Conservation (phyloP, 2,113 vertebrate genomes). For the Ochotona princeps region DNA sequence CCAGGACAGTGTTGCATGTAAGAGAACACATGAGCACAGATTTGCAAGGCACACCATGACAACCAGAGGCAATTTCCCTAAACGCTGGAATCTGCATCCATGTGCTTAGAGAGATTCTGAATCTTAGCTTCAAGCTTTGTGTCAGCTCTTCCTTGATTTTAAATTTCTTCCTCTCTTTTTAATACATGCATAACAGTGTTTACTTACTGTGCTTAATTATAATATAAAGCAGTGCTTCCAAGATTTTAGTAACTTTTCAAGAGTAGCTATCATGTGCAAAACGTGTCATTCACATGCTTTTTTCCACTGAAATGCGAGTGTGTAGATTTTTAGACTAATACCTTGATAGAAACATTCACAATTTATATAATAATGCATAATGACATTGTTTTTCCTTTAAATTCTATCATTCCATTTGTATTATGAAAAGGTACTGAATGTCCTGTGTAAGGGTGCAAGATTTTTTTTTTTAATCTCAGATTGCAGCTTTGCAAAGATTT, state of each 20-base stretch:
- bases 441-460: constrained; percentile 9
- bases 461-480: neutral
- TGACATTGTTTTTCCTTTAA: neutral
- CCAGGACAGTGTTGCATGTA: rapidly evolving
- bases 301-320: neutral
- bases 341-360: neutral
- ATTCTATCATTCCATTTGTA: constrained; percentile 23
- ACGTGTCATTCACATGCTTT: neutral
- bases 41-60: neutral
- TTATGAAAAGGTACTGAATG: constrained; percentile 30
- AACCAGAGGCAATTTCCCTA: neutral
- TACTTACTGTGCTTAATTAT: constrained; percentile 28
- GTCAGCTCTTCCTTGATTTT: neutral
- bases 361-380: neutral
- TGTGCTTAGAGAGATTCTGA: too few relatives aligned
- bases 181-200: neutral
- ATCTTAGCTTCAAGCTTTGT: neutral
- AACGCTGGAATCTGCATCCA: neutral
- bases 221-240: constrained; percentile 32
- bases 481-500: constrained; percentile 60
- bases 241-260: constrained; percentile 38
- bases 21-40: rapidly evolving
- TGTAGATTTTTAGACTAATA: neutral
- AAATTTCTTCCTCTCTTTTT: neutral
- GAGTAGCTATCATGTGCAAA: neutral